Base-by-base conservation (phyloP, 2,888 invertebrate genomes). In the Scotopteryx bipunctaria region DNA sequence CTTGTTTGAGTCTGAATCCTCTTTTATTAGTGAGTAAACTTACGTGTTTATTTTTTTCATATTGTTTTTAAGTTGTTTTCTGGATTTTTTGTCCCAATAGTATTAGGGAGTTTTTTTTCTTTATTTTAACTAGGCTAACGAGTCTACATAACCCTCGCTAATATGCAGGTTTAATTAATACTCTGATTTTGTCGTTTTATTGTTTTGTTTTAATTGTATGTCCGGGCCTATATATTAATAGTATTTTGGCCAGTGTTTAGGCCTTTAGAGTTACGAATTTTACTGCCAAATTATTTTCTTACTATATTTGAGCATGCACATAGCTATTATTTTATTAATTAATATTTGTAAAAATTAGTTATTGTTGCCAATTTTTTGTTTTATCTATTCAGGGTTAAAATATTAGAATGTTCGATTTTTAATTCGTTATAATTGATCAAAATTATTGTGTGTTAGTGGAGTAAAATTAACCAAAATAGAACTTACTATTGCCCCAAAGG, bases 261-360 rank as follows among this genome's bases (percentile, higher is more conserved):
- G 89, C 88, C 88, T 87, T 86, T 89, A 89, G 86, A 82, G 71
- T 84, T 89, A 90, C 86, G 89, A 89, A 89, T 89, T 87, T 90
- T 90, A 90, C 90, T 90, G 90, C 90, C 90, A 90, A 90, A 88
- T 90, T 90, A 87, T 89, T 89, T 90, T 89, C 87, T 84, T 89
- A 89, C 86, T 77, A 85, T 87, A 86, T 87, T 88, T 88, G 89
- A 87, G 89, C 86, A 86, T 89, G 86, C 87, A 88, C 87, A 86
- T 86, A 81, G 85, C 86, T 86, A 88, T 89, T 88, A 89, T 89
- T 89, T 87, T 86, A 87, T 86, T 88, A 81, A 86, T 85, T 48
- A 69, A 83, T 86, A 86, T 84, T 78, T 75, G 73, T 86, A 86
- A 82, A 85, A 72, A 87, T 72, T 87, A 86, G 85, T 88, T 88